Percentiles rank a stretch among this genome's conserved stretches.
These are phyloP conservation scores for human DNA, from an alignment of 2,113 vertebrate genomes.

Conservation along the genomic window GRCh38 chr18:64402501-64403000, in stretches of 20 bases:
- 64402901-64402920: neutral
- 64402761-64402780: neutral
- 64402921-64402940: neutral
- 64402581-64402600: neutral
- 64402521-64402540: neutral
- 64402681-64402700: neutral
- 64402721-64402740: neutral
- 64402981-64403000: neutral
- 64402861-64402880: slow-evolving; percentile 1
- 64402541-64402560: neutral
- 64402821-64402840: neutral
- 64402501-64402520: neutral
- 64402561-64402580: neutral
- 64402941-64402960: neutral
- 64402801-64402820: neutral
- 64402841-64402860: neutral
- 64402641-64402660: neutral
- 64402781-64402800: neutral
- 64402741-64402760: neutral
- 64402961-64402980: neutral
- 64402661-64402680: slow-evolving; percentile 22
- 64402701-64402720: slow-evolving; percentile 10
- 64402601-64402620: neutral
- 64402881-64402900: slow-evolving; percentile 5
- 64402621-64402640: neutral